A percentile compares a stretch with the other conserved stretches of the same genome.
These are phyloP conservation scores for Liparis tanakae DNA, from an alignment of 2,797 vertebrate genomes.

Conservation along the genomic window DNA sequence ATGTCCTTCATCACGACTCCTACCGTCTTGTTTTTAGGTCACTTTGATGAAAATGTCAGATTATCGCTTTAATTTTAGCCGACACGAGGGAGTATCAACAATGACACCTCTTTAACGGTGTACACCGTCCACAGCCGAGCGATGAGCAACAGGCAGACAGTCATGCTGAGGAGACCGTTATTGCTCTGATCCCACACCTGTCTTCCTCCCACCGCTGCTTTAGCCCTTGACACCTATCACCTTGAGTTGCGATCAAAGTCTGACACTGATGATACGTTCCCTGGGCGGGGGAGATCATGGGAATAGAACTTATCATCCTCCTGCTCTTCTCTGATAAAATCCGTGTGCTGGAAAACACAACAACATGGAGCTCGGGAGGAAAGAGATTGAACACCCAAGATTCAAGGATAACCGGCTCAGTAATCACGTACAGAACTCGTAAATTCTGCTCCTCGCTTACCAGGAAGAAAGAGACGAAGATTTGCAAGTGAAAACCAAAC, in stretches of 20 bases:
- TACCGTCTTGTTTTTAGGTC: slow-evolving; percentile 4
- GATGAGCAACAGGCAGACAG: slow-evolving; percentile 29
- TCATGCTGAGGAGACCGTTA: slow-evolving; percentile 54
- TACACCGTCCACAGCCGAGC: slow-evolving; percentile 21
- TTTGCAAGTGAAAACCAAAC: background rate
- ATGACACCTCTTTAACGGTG: slow-evolving; percentile 15
- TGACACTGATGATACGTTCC: slow-evolving; percentile 68
- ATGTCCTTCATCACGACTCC: slow-evolving; percentile 25
- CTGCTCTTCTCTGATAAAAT: slow-evolving; percentile 58
- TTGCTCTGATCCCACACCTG: slow-evolving; percentile 39
- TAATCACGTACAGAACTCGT: slow-evolving; percentile 11
- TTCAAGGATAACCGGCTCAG: slow-evolving; percentile 50
- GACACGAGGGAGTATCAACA: slow-evolving; percentile 21
- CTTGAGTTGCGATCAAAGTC: slow-evolving; percentile 72
- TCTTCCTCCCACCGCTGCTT: slow-evolving; percentile 38
- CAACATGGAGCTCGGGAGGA: slow-evolving; percentile 41
- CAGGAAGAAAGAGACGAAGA: background rate
- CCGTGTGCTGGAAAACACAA: slow-evolving; percentile 48
- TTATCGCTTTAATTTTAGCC: slow-evolving; percentile 13
- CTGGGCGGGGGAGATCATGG: slow-evolving; percentile 58
- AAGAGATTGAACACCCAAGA: slow-evolving; percentile 54
- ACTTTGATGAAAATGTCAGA: slow-evolving; percentile 22
- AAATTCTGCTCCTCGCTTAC: background rate
- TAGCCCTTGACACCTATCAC: slow-evolving; percentile 70
- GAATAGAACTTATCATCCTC: slow-evolving; percentile 74